A percentile compares a stretch with the other conserved stretches of the same genome.
These are phyloP conservation scores for Jordanella pulchra DNA, from an alignment of 2,797 vertebrate genomes.

Conservation along the genomic window DNA sequence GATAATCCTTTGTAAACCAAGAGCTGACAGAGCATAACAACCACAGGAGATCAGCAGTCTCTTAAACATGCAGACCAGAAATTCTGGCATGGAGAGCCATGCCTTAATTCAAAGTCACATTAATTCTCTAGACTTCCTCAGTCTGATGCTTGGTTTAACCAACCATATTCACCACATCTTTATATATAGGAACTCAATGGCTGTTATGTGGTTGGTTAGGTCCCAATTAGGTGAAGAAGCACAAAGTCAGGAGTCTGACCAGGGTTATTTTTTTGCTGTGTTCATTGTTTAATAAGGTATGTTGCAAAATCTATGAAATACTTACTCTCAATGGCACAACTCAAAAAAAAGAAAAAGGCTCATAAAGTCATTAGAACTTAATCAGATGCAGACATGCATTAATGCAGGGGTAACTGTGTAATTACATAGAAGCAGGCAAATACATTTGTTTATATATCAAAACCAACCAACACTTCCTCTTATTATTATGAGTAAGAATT, in stretches of 20 bases:
- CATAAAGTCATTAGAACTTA: neutral
- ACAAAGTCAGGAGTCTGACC: neutral
- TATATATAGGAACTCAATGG: neutral
- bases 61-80: neutral
- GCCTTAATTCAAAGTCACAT: neutral
- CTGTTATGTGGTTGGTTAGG: neutral
- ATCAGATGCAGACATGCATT: neutral
- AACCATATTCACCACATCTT: neutral
- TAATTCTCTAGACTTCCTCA: neutral
- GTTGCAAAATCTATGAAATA: neutral
- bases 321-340: neutral
- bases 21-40: neutral
- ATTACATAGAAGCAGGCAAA: no score
- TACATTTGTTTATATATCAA: neutral
- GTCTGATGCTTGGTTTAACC: neutral
- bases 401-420: no score
- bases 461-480: neutral
- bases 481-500: neutral
- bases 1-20: neutral
- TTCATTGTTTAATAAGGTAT: neutral
- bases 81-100: neutral
- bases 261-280: rapidly evolving
- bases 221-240: neutral
- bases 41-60: neutral
- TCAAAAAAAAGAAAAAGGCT: neutral